Percentiles rank a stretch among this genome's conserved stretches.
These are phyloP conservation scores for Phenganax stokvisi DNA, from an alignment of 92 coral and sea anemone species.

Conservation along the genomic window DNA sequence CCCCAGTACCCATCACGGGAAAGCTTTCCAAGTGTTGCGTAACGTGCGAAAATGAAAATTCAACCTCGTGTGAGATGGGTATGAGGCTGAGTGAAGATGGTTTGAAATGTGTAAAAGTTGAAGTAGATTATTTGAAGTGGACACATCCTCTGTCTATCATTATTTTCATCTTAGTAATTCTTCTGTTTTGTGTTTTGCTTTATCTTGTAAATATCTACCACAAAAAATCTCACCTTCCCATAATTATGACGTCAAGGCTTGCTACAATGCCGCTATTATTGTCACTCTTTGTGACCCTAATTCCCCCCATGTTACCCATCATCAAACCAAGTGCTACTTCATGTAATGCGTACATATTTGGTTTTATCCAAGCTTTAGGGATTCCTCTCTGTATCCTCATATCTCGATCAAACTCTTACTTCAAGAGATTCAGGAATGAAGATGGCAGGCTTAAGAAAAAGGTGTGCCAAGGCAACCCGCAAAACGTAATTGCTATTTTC, in stretches of 20 bases:
- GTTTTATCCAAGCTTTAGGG: constrained; percentile 72
- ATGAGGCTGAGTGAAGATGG: constrained; percentile 42
- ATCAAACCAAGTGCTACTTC: constrained; percentile 71
- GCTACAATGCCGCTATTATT: constrained; percentile 61
- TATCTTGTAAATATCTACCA: constrained; percentile 64
- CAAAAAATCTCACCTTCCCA: constrained; percentile 71
- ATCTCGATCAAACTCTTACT: constrained; percentile 58
- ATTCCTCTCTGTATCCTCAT: constrained; percentile 77
- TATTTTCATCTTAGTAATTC: constrained; percentile 74
- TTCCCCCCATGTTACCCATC: constrained; percentile 77
- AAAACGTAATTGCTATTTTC: constrained; percentile 56
- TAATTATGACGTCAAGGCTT: constrained; percentile 67
- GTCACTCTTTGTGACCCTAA: constrained; percentile 63
- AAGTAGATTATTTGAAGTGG: constrained; percentile 82
- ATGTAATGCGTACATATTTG: constrained; percentile 78
- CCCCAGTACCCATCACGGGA: constrained; percentile 26
- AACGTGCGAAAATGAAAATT: constrained; percentile 16
- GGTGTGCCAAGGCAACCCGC: constrained; percentile 52
- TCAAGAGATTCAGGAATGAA: constrained; percentile 60
- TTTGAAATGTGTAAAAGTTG: constrained; percentile 53
- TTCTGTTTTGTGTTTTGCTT: constrained; percentile 60
- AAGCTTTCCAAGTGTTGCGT: constrained; percentile 28
- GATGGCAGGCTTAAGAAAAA: constrained; percentile 52
- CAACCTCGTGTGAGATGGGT: constrained; percentile 27
- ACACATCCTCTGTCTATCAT: constrained; percentile 71